Percentiles rank a stretch among this genome's conserved stretches.
These are phyloP conservation scores for Percina caprodes DNA, from an alignment of 2,113 vertebrate genomes.

Conservation along the genomic window DNA sequence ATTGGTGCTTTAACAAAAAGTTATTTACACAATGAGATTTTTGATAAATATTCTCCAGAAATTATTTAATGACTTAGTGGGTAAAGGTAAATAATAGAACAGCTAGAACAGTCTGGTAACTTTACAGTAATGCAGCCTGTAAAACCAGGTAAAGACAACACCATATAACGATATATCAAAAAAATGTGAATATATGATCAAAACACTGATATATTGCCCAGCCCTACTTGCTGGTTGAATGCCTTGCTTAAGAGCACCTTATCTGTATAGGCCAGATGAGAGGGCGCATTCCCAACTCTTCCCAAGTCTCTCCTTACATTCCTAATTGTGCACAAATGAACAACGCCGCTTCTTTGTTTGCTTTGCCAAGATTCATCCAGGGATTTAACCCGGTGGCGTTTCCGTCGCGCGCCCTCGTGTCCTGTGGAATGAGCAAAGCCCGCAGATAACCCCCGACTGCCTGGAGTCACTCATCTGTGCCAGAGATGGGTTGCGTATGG, in stretches of 20 bases:
- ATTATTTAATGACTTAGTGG: too few relatives aligned
- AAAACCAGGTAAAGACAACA: too few relatives aligned
- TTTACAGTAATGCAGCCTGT: too few relatives aligned
- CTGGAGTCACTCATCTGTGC: constrained; percentile 10
- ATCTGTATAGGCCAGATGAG: constrained; percentile 1
- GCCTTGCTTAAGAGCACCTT: background rate
- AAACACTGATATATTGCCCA: too few relatives aligned
- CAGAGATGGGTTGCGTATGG: constrained; percentile 21
- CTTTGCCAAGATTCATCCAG: background rate
- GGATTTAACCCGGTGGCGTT: background rate
- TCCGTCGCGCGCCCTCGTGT: accelerated
- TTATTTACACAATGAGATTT: too few relatives aligned
- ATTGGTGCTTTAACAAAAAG: too few relatives aligned
- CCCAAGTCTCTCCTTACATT: background rate
- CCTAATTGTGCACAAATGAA: background rate
- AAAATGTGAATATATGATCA: too few relatives aligned
- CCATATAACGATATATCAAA: too few relatives aligned
- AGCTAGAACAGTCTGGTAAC: too few relatives aligned
- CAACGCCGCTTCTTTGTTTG: too few relatives aligned
- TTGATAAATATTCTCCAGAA: too few relatives aligned
- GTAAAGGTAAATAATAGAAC: too few relatives aligned
- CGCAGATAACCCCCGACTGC: constrained; percentile 29
- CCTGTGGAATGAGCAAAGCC: background rate
- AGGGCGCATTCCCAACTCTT: background rate
- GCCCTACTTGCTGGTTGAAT: background rate